Conservation (phyloP, 2,888 invertebrate genomes). For the Brachyopa scutellaris region DNA sequence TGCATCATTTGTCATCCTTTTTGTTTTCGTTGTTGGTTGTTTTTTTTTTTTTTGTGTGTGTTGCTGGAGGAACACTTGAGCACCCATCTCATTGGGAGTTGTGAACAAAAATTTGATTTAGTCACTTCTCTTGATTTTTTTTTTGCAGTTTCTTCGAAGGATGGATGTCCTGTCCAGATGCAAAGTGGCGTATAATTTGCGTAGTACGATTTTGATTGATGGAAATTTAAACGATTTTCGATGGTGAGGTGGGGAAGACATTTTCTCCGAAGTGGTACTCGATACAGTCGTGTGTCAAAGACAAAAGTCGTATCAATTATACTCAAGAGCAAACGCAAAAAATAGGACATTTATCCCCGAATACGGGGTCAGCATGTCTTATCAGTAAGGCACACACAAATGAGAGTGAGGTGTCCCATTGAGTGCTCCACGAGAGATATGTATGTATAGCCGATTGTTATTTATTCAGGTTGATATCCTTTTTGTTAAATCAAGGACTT, state of each 20-base stretch:
- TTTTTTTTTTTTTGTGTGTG: not conserved
- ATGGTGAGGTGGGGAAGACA: not conserved
- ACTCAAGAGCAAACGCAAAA: not conserved
- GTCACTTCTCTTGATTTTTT: constrained; percentile 47
- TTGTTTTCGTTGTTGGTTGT: not conserved
- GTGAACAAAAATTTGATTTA: constrained; percentile 70
- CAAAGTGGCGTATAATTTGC: constrained; percentile 78
- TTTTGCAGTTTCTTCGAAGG: constrained; percentile 11
- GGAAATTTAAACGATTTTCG: constrained; percentile 66
- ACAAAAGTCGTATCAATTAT: constrained; percentile 50
- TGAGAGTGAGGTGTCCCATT: not conserved
- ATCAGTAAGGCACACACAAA: constrained; percentile 19
- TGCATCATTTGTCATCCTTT: constrained; percentile 69
- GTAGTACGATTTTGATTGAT: constrained; percentile 75
- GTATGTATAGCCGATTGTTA: constrained; percentile 30
- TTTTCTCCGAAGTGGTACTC: constrained; percentile 9
- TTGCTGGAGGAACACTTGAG: constrained; percentile 40
- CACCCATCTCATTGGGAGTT: constrained; percentile 46
- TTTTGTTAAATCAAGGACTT: constrained; percentile 26
- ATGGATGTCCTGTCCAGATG: constrained; percentile 71
- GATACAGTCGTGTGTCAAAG: constrained; percentile 18
- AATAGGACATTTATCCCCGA: constrained; percentile 21
- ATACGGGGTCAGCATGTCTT: constrained; percentile 29
- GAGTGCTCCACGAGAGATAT: constrained; percentile 12
- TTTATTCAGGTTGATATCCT: constrained; percentile 55